Evolutionary conservation across 2,888 invertebrate species (phyloP).

Genomic region (Sclerodermus sp.): DNA sequence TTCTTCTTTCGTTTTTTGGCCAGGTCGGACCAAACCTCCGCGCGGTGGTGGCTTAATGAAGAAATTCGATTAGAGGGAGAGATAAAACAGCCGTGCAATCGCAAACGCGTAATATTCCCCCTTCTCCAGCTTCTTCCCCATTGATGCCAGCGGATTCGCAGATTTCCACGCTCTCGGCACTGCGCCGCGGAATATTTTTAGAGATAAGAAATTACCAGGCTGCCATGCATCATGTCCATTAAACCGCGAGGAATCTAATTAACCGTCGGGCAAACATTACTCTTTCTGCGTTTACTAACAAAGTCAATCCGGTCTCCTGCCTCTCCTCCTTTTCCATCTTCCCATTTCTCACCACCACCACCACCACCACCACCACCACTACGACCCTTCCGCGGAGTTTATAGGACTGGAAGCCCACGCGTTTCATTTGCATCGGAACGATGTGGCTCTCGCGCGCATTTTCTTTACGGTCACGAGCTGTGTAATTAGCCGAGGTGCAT

Average conservation of each 20-base stretch:
- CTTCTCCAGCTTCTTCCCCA: no score
- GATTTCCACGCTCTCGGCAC: no score
- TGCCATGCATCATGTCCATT: slow-evolving; percentile 22
- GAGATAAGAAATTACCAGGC: slow-evolving; percentile 8
- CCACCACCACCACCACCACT: no score
- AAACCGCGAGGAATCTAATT: slow-evolving; percentile 24
- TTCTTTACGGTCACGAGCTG: slow-evolving; percentile 21
- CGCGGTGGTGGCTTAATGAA: no score
- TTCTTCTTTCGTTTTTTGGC: no score
- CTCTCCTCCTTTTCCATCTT: slow-evolving; percentile 4
- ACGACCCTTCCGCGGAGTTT: not conserved
- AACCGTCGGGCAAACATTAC: slow-evolving; percentile 32
- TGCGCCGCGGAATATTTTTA: no score
- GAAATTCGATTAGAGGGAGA: no score
- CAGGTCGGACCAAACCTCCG: no score
- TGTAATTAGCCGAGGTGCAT: slow-evolving; percentile 36
- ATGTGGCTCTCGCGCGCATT: slow-evolving; percentile 26
- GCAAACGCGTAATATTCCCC: no score
- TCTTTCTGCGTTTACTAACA: slow-evolving; percentile 13
- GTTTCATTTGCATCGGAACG: slow-evolving; percentile 30
- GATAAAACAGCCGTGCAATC: no score
- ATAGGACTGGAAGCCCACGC: slow-evolving; percentile 29
- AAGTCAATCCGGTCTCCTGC: slow-evolving; percentile 20
- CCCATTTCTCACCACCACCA: no score
- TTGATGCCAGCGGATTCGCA: no score